Evolutionary conservation across 1,140 invertebrate genomes (phyloP), one percentile per base, ranked within the genome.

Genomic region (Diuraphis noxia): DNA sequence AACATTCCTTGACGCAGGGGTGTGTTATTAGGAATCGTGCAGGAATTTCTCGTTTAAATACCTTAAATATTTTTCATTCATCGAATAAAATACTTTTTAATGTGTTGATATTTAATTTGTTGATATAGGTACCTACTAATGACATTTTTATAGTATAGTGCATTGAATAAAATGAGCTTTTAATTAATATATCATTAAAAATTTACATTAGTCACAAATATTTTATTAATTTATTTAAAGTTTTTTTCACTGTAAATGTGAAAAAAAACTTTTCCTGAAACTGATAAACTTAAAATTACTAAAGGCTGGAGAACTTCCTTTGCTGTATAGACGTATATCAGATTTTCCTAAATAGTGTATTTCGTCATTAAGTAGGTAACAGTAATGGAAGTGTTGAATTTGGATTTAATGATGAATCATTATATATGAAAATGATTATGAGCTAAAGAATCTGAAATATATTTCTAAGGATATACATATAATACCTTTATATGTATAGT

Each of bases 71-170:
- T 88, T 88, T 88, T 56, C 36, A 63, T 88, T 88, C 34, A 25
- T n/a, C 10, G 5, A 40, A 63, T 88, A 88, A 88, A 88, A 40
- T 63, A 56, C 36, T 40, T 0, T 63, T 40, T 40, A 56, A 88
- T 63, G 46, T 17, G 21, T 40, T 88, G 46, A 63, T 88, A 63
- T 88, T 88, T 88, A 88, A 88, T 88, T 88, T 23, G 21, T 88
- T 7, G 86, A 63, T 46, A 85, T 40, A n/a, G n/a, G n/a, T n/a
- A 88, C 25, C 46, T 49, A 87, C 25, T 87, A 88, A 56, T 88
- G 86, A 40, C 52, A n/a, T 88, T 63, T 88, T 88, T 56, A 88
- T 88, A 40, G 13, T 19, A 19, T 30, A 8, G 21, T 13, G 7
- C 85, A 40, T 30, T 52, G 36, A 40, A 38, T 86, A 21, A 49